Base-by-base conservation (phyloP, 1,140 invertebrate genomes). In the Dermatophagoides farinae region DNA sequence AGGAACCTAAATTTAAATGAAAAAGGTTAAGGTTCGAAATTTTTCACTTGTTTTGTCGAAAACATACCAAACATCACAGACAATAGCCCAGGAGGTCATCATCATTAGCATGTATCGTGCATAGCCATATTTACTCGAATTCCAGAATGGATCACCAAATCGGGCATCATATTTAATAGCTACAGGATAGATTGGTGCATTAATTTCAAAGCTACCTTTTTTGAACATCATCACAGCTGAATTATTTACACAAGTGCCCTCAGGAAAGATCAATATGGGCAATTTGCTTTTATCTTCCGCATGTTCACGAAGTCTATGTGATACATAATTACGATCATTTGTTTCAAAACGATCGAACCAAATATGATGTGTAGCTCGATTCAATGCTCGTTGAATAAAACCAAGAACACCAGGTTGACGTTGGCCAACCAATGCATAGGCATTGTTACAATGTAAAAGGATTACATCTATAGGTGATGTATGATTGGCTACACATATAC, bases 141-240 rank as follows among this genome's bases (percentile, higher is more conserved):
- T 96, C 95, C 95, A 99, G 75, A 97, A 99, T 0, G 92, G 88
- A 77, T 98, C 95, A 38, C 92, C 93, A 75, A 98, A 97, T 65
- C 86, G 79, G n/a, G 89, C 81, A 78, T 99, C 95, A 73, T 99
- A 99, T 68, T 79, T 80, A 46, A 80, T 95, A 11, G 93, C 92
- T 8, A 95, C 92, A 10, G 93, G 93, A 76, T 97, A 97, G 65
- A 97, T 89, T 40, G 84, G 81, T 60, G 86, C 84, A 11, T 85
- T 88, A 46, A 97, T 88, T 80, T 99, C 96, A 70, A 79, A 79
- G 62, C 75, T 77, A 55, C 78, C 78, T 66, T 79, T 79, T 67
- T 78, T 80, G 74, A 99, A 99, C 77, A 98, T 95, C 93, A 99
- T 98, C 0, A 99, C 96, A 1, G 90, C 93, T 1, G 93, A 98